These are phyloP conservation scores for Yasuhikotakia modesta DNA, from an alignment of 2,797 vertebrate genomes.

Conservation along the genomic window DNA sequence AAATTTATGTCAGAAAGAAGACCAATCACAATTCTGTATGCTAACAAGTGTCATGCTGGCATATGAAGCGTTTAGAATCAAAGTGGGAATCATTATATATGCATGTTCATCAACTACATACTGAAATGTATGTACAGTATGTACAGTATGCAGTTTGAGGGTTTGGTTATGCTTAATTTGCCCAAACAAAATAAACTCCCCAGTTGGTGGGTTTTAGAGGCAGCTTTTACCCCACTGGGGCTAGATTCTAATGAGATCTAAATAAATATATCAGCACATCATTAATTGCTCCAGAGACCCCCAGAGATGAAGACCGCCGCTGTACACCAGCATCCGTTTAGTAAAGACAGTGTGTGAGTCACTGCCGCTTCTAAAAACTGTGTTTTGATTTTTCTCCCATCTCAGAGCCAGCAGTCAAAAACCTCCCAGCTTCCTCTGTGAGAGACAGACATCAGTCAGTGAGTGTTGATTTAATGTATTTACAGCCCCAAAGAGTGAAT, in stretches of 20 bases:
- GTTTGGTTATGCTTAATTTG: slow-evolving; percentile 37
- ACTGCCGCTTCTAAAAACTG: slow-evolving; percentile 38
- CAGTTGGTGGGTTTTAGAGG: slow-evolving; percentile 55
- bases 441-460: slow-evolving; percentile 34
- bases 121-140: slow-evolving; percentile 52
- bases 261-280: slow-evolving; percentile 80
- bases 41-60: neutral
- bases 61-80: neutral
- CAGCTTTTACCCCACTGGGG: slow-evolving; percentile 67
- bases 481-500: neutral
- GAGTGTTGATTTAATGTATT: slow-evolving; percentile 12
- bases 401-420: slow-evolving; percentile 52
- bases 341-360: slow-evolving; percentile 32
- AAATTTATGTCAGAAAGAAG: neutral
- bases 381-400: slow-evolving; percentile 13
- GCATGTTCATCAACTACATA: too few relatives aligned
- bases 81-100: neutral
- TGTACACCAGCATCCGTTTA: slow-evolving; percentile 53
- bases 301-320: slow-evolving; percentile 64
- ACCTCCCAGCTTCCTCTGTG: slow-evolving; percentile 41
- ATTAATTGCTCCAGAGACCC: slow-evolving; percentile 73
- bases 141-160: slow-evolving; percentile 10
- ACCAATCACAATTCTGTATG: neutral
- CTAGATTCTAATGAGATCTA: slow-evolving; percentile 76
- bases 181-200: slow-evolving; percentile 72